Evolutionary conservation across 1,140 invertebrate species (phyloP), one percentile per base, ranked within the genome.

Genomic region (Trachelipus rathkii): DNA sequence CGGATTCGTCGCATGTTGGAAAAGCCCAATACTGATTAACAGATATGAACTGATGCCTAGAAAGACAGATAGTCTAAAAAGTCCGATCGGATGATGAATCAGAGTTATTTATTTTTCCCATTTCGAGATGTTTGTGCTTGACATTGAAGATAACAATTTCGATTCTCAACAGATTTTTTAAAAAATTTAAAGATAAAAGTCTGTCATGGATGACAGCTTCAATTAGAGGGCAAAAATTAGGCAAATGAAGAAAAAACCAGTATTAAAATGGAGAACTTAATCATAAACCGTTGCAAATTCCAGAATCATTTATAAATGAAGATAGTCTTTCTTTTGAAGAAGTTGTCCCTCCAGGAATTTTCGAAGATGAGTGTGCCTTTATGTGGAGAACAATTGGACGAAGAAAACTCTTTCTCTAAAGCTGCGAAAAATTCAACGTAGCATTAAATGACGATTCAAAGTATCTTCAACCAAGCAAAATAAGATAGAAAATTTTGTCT

Each of bases 331-430:
- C 11, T 13, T 60, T 60, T 19, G 50, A 60, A 60, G 45, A 43
- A 9, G 50, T 53, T 8, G 23, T 76, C 3, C 73, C 76, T 10
- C 74, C 76, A 19, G 76, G 73, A 2, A 44, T 60, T 15, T 77
- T 78, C 24, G 79, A 81, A 71, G 79, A 81, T 60, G 79, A 81
- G 46, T 81, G 79, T 23, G 79, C 79, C 73, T 81, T 81, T 53
- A 81, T 81, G 79, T 81, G 79, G 79, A 72, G 77, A 71, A 81
- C 79, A 11, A 77, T 81, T n/a, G 77, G n/a, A 81, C 23, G 77
- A 81, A 24, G 79, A 81, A n/a, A 44, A 67, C 75, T 9, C 68
- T 74, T 23, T 77, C 76, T n/a, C 46, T 21, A 77, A 75, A 44
- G 71, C 72, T 15, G 50, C 8, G 3, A 60, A 15, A 19, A 60